phyloP scores from a whole-genome alignment of 1,140 invertebrate genomes.

The Zaprionus taronus region DNA sequence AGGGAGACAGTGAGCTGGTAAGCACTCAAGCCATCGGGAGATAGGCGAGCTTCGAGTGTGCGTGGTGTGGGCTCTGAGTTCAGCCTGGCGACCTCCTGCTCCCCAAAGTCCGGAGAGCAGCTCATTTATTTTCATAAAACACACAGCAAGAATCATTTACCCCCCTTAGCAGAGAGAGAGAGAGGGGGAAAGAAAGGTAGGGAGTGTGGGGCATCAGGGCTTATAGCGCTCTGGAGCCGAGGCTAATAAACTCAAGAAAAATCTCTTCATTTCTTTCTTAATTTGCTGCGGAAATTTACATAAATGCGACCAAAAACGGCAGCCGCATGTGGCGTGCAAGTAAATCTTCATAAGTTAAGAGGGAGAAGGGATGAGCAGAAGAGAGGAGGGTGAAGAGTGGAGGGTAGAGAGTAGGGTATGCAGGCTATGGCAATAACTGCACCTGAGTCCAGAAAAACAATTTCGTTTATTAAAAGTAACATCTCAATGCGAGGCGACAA shows the following conservation, averaged over 20 bases:
- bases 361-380: neutral
- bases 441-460: conserved; percentile 26
- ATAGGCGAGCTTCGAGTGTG: conserved; percentile 12
- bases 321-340: conserved; percentile 16
- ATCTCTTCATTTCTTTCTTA: conserved; percentile 72
- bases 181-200: neutral
- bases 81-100: neutral
- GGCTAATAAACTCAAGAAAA: conserved; percentile 77
- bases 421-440: conserved; percentile 6
- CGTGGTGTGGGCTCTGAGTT: neutral
- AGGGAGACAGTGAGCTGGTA: conserved; percentile 9
- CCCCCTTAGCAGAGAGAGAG: neutral
- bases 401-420: neutral
- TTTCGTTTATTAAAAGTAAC: conserved; percentile 57
- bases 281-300: conserved; percentile 70
- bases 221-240: conserved; percentile 2
- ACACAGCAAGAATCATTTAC: conserved; percentile 57
- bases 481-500: conserved; percentile 34
- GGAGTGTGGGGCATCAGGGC: neutral
- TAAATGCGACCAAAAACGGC: conserved; percentile 60
- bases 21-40: conserved; percentile 24
- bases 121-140: conserved; percentile 82
- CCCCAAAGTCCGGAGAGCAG: conserved; percentile 28
- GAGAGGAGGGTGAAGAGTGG: neutral
- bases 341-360: neutral